Evolutionary conservation across 2,797 vertebrate species (phyloP), one percentile per base, ranked within the genome.

Genomic region (Serranus cabrilla): DNA sequence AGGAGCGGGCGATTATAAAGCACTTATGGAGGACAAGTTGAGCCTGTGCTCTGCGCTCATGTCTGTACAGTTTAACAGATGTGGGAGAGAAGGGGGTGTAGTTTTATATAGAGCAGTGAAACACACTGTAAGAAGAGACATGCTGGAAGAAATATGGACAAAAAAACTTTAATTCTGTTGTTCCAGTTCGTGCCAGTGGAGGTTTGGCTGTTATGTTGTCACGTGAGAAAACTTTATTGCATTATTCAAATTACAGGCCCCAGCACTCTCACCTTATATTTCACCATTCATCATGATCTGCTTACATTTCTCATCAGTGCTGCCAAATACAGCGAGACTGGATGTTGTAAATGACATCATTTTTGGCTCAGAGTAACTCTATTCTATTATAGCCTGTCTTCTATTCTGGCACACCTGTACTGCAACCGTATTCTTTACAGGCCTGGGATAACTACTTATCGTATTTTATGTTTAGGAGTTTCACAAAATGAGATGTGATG

Each of bases 11-110:
- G 71, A 93, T 94, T 93, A 91, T 91, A 88, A 92, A 92, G 84
- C 91, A 90, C 84, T 92, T 92, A 87, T 73, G 82, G 84, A 81
- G 82, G 88, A 92, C 89, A 91, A 89, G 84, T 90, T 85, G 77
- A 79, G 88, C 82, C 76, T 91, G 85, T 88, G 85, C 83, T 86
- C 78, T 62, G 56, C 34, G 72, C 82, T 87, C 77, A 72, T 79
- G 84, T 88, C 87, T 91, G 80, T 82, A 85, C 80, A 83, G 75
- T 92, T 86, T 84, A 84, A 83, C 91, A 91, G 89, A 90, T 91
- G 89, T 91, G 80, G 74, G 83, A 87, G 82, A 81, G 80, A 70
- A 78, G 79, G 66, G 76, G 66, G 74, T 82, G 85, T 68, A 78
- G 78, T 84, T 82, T 88, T 74, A 80, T 87, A 81, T 70, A 61